phyloP scores from a whole-genome alignment of 2,888 invertebrate species.

The Acronicta leporina region DNA sequence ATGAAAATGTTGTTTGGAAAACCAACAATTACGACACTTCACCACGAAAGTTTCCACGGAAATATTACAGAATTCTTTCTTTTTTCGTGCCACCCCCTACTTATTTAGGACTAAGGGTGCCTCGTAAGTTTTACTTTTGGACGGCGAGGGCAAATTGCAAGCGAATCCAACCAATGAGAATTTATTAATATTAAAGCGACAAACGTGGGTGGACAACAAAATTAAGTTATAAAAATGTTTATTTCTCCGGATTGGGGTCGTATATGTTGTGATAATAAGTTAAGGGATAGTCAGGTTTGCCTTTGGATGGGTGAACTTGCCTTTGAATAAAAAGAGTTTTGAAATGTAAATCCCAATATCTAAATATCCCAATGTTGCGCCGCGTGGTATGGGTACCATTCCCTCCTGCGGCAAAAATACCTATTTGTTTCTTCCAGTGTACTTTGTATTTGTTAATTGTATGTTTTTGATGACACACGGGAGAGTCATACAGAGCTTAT shows the following conservation, averaged over 20 bases:
- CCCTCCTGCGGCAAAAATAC: too few species aligned
- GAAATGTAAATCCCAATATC: too few species aligned
- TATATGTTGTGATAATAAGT: conserved; percentile 20
- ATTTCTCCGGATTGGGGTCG: conserved; percentile 48
- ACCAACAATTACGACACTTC: conserved; percentile 24
- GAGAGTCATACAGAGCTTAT: too few species aligned
- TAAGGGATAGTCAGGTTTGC: conserved; percentile 5
- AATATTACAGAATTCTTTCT: conserved; percentile 49
- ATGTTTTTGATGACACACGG: too few species aligned
- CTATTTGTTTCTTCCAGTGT: too few species aligned
- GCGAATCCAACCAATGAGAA: conserved; percentile 85
- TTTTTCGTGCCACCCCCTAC: conserved; percentile 62
- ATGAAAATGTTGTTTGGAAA: conserved; percentile 4
- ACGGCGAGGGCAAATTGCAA: conserved; percentile 84
- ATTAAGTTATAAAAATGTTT: conserved; percentile 80
- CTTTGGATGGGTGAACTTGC: conserved; percentile 17
- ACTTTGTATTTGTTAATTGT: too few species aligned
- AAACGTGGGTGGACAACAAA: conserved; percentile 65
- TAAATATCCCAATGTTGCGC: too few species aligned
- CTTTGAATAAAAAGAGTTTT: background rate
- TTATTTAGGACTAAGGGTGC: conserved; percentile 80
- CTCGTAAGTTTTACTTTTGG: conserved; percentile 83
- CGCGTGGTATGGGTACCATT: too few species aligned
- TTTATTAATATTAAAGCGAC: conserved; percentile 87
- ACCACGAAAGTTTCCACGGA: conserved; percentile 33